Base-by-base conservation (phyloP, 2,888 invertebrate genomes). In the Antheraea assamensis region DNA sequence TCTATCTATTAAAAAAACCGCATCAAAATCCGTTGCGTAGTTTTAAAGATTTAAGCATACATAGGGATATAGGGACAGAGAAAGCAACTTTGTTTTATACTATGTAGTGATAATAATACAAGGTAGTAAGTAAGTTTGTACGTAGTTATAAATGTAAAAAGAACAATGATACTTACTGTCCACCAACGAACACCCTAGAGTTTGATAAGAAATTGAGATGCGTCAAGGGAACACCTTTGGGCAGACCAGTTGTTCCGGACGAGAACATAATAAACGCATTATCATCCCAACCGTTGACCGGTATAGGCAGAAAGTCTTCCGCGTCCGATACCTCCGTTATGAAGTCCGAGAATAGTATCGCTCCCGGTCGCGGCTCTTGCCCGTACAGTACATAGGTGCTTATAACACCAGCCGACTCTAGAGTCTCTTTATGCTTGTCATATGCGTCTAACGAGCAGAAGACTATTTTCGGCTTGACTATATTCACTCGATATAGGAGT, bases 221-320 rank as follows among this genome's bases (percentile, higher is more conserved):
- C 0, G 83, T 85, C n/a, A 81, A 72, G 1, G 82, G 84, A 0
- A 83, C 75, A 1, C 84, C 86, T 73, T 86, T 86, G 0, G 86
- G 82, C 42, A 85, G 52, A 0, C 87, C 86, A 7, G 85, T 85
- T 0, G 87, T 87, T 0, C 86, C 87, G 4, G 87, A 86, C 0
- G 86, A 85, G 74, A 75, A 85, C 2, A 83, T 27, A 13, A 85
- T 79, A 2, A 85, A 72, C 2, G 77, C 74, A 0, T 71, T 10
- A 47, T 85, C 84, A 1, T 78, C 75, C 79, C 78, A 81, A 7
- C 85, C 85, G 0, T 81, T 76, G 0, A 85, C 84, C 0, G 80
- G 77, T 0, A 76, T 75, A 0, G 82, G 75, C 8, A 74, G 1
- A 49, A 84, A 85, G 3, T 82, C 80, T 1, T 77, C 70, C 10